Conservation (phyloP, 2,797 vertebrate genomes). For the Silurus aristotelis region DNA sequence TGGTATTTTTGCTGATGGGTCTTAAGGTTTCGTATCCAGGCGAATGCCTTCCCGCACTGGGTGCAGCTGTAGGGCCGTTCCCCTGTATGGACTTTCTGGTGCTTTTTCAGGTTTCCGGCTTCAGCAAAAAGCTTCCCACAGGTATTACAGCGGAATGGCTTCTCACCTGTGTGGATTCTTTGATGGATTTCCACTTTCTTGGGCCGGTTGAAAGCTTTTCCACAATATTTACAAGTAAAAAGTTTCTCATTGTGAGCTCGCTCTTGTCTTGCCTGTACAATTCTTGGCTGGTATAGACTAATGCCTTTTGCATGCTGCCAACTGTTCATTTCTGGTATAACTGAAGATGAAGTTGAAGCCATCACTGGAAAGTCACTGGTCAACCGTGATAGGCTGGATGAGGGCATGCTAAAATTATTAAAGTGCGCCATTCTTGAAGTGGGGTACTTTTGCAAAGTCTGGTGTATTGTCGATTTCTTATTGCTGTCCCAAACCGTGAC, state of each 20-base stretch:
- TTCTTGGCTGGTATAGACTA: conserved; percentile 65
- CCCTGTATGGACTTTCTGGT: conserved; percentile 80
- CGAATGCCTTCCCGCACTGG: conserved; percentile 77
- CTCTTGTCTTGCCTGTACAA: conserved; percentile 66
- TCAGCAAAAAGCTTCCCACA: conserved; percentile 81
- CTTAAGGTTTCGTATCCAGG: conserved; percentile 80
- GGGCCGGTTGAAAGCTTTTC: conserved; percentile 85
- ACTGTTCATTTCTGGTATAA: conserved; percentile 51
- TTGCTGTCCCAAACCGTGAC: conserved; percentile 50
- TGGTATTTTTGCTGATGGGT: conserved; percentile 78
- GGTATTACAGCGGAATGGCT: conserved; percentile 77
- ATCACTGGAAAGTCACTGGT: conserved; percentile 58
- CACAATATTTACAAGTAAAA: conserved; percentile 82
- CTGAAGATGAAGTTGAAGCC: conserved; percentile 59
- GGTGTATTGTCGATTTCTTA: conserved; percentile 28
- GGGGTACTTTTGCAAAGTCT: conserved; percentile 34
- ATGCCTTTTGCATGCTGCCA: conserved; percentile 50
- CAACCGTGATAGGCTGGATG: conserved; percentile 28
- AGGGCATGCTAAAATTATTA: conserved; percentile 35
- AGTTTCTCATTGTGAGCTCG: conserved; percentile 75
- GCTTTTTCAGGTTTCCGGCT: conserved; percentile 79
- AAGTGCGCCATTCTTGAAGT: conserved; percentile 25
- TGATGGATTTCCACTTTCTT: conserved; percentile 85
- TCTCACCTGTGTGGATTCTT: conserved; percentile 80
- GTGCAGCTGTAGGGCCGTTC: conserved; percentile 79